Evolutionary conservation across 2,888 invertebrate species (phyloP).

Genomic region (Anticlea derivata): DNA sequence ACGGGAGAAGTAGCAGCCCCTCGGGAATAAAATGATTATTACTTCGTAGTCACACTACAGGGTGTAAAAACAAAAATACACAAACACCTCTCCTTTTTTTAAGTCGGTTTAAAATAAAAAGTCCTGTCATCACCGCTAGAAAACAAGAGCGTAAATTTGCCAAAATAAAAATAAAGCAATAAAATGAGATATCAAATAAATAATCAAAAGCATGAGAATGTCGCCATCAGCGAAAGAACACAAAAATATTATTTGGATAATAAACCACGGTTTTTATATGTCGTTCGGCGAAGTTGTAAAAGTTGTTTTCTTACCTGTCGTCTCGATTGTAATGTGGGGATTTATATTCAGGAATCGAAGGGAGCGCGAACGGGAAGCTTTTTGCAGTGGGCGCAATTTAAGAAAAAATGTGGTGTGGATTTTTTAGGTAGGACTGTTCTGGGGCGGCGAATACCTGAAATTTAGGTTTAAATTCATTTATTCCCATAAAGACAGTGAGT

Average conservation of each 20-base stretch:
- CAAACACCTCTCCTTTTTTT: too few relatives aligned
- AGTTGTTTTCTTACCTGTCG: conserved; percentile 39
- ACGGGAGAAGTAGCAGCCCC: too few relatives aligned
- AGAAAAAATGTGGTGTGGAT: not conserved
- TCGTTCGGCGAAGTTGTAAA: conserved; percentile 33
- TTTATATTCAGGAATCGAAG: conserved; percentile 27
- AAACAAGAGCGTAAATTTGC: too few relatives aligned
- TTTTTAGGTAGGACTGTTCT: too few relatives aligned
- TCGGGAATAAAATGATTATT: too few relatives aligned
- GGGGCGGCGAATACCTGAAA: too few relatives aligned
- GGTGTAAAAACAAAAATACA: too few relatives aligned
- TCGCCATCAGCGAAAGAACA: conserved; percentile 20
- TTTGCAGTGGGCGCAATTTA: conserved; percentile 2
- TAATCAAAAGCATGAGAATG: conserved; percentile 13
- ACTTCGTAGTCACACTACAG: too few relatives aligned
- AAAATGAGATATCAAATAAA: conserved; percentile 27
- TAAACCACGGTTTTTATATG: conserved; percentile 37
- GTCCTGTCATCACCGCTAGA: too few relatives aligned
- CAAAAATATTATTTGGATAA: conserved; percentile 30
- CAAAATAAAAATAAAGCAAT: conserved; percentile 21
- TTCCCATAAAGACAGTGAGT: too few relatives aligned
- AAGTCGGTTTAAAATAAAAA: too few relatives aligned
- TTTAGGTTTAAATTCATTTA: too few relatives aligned
- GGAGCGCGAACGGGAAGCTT: not conserved
- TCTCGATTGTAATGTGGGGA: conserved; percentile 30